Base-by-base conservation (phyloP, 2,797 vertebrate species). In the Sebastes matsubarae region DNA sequence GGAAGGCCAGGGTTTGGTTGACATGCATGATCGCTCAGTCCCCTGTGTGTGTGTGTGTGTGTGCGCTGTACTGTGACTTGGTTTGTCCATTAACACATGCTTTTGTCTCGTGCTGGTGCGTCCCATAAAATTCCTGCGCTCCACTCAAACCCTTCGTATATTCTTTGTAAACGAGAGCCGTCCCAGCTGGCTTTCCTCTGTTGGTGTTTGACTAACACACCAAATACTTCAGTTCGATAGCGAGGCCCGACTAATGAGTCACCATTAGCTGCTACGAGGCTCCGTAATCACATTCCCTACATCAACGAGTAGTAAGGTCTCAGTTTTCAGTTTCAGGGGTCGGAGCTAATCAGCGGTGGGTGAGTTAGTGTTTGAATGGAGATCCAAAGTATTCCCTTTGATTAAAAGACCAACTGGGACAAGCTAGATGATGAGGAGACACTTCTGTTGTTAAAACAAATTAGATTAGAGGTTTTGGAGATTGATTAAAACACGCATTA, bases 211-310 rank as follows among this genome's bases (percentile, higher is more conserved):
- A 80, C 34, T 38, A 78, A 46, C 42, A 54, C 78, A 68, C 32
- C 73, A 46, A 75, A 86, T 80, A 72, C 82, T 80, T 69, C 18
- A 77, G 59, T 46, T 24, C 81, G 78, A 86, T 84, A 72, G 67
- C 76, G 1, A 50, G 52, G 52, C 52, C 20, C 60, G 34, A 76
- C 77, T 83, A 81, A 86, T 85, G 84, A 87, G 29, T 77, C 77
- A 52, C 50, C 13, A 2, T 46, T 32, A 65, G 55, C 66, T 22
- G 38, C 38, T 42, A 16, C 9, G 5, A 7, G 1, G 80, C 75
- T 79, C 20, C 9, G 25, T 82, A 29, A 80, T 85, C 68, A 75
- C 65, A 27, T 60, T 63, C 42, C 29, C 32, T 16, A 68, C 64
- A 65, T 83, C 82, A 73, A 2, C 29, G 32, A 25, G 14, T 4